Conservation (phyloP, 2,888 invertebrate genomes). For the Amiota communis region DNA sequence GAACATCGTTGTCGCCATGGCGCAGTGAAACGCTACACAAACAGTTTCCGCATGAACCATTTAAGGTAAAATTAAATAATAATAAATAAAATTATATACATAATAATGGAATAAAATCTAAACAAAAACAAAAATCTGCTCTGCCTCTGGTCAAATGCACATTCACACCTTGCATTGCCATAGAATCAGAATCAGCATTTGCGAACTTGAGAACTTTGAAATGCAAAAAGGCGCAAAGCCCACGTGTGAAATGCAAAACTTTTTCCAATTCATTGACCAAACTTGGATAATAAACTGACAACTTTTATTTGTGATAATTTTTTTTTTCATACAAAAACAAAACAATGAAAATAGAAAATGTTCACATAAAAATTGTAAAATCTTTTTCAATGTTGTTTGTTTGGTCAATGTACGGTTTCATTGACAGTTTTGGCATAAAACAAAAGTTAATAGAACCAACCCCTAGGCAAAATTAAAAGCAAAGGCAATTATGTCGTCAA, state of each 20-base stretch:
- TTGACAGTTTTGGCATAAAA: background rate
- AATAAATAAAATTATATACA: slow-evolving; percentile 31
- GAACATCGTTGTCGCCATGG: background rate
- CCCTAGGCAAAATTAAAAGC: background rate
- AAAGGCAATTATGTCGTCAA: slow-evolving; percentile 18
- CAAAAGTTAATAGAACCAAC: background rate
- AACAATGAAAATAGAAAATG: too few species aligned
- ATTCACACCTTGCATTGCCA: background rate
- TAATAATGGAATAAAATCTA: background rate
- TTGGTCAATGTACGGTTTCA: slow-evolving; percentile 3
- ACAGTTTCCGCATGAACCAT: slow-evolving; percentile 59
- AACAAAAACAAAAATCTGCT: background rate
- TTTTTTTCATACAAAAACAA: too few species aligned
- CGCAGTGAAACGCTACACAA: slow-evolving; percentile 25
- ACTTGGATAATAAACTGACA: background rate
- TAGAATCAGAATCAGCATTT: background rate
- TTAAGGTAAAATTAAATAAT: slow-evolving; percentile 54
- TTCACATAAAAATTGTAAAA: background rate
- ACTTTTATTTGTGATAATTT: background rate
- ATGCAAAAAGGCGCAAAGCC: background rate
- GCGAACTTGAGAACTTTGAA: too few species aligned
- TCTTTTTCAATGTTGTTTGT: background rate
- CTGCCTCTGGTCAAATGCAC: slow-evolving; percentile 3
- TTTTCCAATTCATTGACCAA: background rate
- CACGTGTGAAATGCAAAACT: background rate